phyloP scores from a whole-genome alignment of 2,113 vertebrate species.

The Scatophagus argus region DNA sequence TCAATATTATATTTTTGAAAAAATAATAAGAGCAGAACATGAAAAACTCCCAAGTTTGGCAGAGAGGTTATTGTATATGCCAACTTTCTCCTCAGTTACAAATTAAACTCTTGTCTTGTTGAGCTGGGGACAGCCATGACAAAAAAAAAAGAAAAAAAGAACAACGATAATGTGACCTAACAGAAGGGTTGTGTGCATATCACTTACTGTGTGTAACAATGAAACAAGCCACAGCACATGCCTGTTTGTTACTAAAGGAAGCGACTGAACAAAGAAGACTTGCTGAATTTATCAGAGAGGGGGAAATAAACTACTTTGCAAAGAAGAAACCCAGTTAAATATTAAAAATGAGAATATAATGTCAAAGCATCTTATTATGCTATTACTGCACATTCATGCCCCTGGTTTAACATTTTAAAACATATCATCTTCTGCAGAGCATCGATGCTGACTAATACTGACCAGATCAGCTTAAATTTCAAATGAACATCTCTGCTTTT shows the following conservation, averaged over 20 bases:
- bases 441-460: constrained; percentile 41
- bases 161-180: background rate
- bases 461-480: constrained; percentile 36
- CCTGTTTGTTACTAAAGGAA: background rate
- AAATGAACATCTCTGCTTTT: constrained; percentile 25
- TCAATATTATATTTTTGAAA: background rate
- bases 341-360: background rate
- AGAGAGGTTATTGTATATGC: no score
- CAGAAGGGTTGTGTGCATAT: background rate
- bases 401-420: background rate
- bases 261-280: background rate
- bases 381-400: background rate
- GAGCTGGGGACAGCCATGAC: background rate
- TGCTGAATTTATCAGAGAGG: background rate
- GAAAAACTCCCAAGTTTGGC: background rate
- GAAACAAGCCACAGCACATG: background rate
- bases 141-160: background rate
- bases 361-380: background rate
- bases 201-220: background rate
- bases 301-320: background rate
- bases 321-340: background rate
- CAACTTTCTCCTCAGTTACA: no score
- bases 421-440: background rate
- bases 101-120: background rate
- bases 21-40: background rate